A percentile compares a stretch with the other conserved stretches of the same genome.
Conservation (phyloP, 2,888 invertebrate species). For the Nomada ferruginata region DNA sequence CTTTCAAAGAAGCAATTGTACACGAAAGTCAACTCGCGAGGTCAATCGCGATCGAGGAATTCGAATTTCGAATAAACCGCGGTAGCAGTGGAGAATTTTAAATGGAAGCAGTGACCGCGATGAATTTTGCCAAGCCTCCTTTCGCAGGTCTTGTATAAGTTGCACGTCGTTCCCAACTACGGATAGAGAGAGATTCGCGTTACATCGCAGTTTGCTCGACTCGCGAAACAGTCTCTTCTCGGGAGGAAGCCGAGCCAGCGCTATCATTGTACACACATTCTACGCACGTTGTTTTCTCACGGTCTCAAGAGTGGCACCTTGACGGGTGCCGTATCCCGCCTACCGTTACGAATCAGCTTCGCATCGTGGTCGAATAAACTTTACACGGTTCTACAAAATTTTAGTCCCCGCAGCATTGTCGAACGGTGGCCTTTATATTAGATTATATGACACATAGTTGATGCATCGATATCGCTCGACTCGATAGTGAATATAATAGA, state of each 20-base stretch:
- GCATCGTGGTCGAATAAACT: not conserved
- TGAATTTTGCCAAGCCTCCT: constrained; percentile 32
- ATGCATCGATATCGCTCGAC: not conserved
- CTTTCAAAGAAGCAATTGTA: not conserved
- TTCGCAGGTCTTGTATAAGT: constrained; percentile 17
- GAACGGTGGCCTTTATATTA: not conserved
- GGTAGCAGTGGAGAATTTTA: constrained; percentile 20
- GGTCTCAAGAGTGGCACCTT: constrained; percentile 41
- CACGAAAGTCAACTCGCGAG: not conserved
- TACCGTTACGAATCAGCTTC: constrained; percentile 26
- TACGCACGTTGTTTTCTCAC: constrained; percentile 57
- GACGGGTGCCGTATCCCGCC: constrained; percentile 12
- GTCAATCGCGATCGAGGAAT: constrained; percentile 7
- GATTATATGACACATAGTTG: not conserved
- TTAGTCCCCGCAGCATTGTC: no score
- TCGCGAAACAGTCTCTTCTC: constrained; percentile 37
- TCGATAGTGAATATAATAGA: not conserved
- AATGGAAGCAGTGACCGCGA: constrained; percentile 1
- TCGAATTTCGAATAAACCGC: constrained; percentile 20
- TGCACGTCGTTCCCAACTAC: not conserved
- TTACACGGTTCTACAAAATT: not conserved
- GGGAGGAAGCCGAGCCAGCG: constrained; percentile 42
- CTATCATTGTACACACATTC: constrained; percentile 58
- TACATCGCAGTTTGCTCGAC: constrained; percentile 38
- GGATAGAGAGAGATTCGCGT: constrained; percentile 33